phyloP scores from a whole-genome alignment of 2,888 invertebrate species.

The Ceramica pisi region DNA sequence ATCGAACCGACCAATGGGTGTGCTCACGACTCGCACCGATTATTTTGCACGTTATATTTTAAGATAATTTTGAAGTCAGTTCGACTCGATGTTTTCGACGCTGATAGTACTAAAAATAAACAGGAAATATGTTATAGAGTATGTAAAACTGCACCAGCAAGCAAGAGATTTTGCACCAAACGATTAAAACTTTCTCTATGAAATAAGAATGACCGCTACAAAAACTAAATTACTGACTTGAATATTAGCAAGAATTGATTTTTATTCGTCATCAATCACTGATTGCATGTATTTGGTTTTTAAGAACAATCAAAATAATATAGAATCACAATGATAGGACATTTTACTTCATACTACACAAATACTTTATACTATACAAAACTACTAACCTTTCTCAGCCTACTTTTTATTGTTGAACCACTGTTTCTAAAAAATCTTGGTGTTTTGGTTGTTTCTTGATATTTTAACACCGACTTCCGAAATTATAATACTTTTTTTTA shows the following conservation, averaged over 20 bases:
- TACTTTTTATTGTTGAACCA: not conserved
- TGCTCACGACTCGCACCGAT: too few species aligned
- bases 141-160: not conserved
- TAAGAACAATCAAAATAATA: not conserved
- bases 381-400: not conserved
- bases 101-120: too few species aligned
- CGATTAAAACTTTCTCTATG: slow-evolving; percentile 45
- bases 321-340: not conserved
- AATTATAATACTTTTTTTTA: too few species aligned
- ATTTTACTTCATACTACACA: not conserved
- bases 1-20: too few species aligned
- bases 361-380: too few species aligned
- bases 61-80: too few species aligned
- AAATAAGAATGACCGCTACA: slow-evolving; percentile 51
- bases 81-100: too few species aligned
- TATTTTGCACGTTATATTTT: too few species aligned
- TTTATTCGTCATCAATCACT: slow-evolving; percentile 48
- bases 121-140: not conserved
- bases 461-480: too few species aligned
- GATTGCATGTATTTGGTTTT: slow-evolving; percentile 42
- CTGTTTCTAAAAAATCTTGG: not conserved
- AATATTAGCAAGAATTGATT: slow-evolving; percentile 70
- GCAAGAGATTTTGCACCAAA: not conserved
- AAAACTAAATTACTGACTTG: slow-evolving; percentile 71
- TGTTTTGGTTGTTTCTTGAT: too few species aligned